A percentile compares a stretch with the other conserved stretches of the same genome.
Conservation (phyloP, 2,113 vertebrate genomes). For the Erythrolamprus reginae region DNA sequence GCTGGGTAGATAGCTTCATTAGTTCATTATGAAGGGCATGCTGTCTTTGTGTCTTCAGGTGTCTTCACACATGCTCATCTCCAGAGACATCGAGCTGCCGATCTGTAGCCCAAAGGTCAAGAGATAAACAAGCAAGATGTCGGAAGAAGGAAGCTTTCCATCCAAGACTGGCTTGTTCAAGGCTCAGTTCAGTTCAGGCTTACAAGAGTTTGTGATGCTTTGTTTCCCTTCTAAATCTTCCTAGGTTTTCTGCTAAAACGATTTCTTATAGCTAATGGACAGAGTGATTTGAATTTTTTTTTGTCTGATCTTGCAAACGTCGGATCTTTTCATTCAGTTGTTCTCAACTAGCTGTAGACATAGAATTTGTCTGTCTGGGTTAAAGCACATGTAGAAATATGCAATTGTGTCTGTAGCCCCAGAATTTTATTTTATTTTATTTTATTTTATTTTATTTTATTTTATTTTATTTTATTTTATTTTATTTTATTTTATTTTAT, state of each 20-base stretch:
- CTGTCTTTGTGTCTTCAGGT: neutral
- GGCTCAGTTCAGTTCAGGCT: neutral
- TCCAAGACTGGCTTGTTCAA: neutral
- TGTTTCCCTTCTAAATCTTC: too few relatives aligned
- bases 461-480: too few relatives aligned
- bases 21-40: neutral
- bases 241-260: neutral
- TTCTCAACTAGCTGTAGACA: neutral
- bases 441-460: too few relatives aligned
- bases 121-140: neutral
- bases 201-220: neutral
- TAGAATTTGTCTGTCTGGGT: neutral
- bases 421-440: too few relatives aligned
- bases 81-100: neutral
- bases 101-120: neutral
- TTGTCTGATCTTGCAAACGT: neutral
- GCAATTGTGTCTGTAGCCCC: too few relatives aligned
- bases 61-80: neutral
- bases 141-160: neutral
- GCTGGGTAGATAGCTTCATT: neutral
- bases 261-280: too few relatives aligned
- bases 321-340: neutral
- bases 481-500: too few relatives aligned
- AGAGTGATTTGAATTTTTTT: neutral
- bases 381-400: neutral